Evolutionary conservation across 2,797 vertebrate genomes (phyloP), one percentile per base, ranked within the genome.

Genomic region (Schizopygopsis pylzovi): DNA sequence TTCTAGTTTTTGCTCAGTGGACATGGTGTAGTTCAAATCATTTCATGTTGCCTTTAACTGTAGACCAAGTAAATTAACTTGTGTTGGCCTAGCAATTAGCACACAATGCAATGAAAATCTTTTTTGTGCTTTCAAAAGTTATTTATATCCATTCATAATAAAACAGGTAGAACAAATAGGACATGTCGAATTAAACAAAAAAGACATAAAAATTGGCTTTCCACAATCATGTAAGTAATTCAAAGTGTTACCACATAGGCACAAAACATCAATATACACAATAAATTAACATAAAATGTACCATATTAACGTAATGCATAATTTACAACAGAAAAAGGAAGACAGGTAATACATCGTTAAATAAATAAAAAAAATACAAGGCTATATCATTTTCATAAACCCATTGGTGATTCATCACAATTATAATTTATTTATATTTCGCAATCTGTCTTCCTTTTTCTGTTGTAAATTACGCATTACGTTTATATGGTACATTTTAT

Each of bases 351-450:
- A 33, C 28, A 33, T 33, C 28, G 28, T 33, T 33, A 33, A 33
- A 33, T 33, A 2, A 33, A 33, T 28, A 28, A 33, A 33, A 33
- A 33, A 2, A 33, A 33, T 33, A 33, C 28, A 33, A 33, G 28
- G 28, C 28, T 33, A 33, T 33, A 33, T 33, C 28, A 33, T 33
- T 33, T 33, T 33, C 28, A 33, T 33, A 33, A 33, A 33, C 28
- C 28, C 28, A 33, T 33, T 33, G 22, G 20, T n/a, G 22, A n/a
- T n/a, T n/a, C 56, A 56, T 56, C 20, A n/a, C 4, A 59, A 59
- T 59, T n/a, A 59, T 59, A n/a, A n/a, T n/a, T 59, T 59, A 59
- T 59, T 59, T 59, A 59, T 67, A 67, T 39, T 68, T 37, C 20
- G 10, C 65, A 33, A 18, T 37, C 65, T 39, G 65, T 20, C 10